Evolutionary conservation across 2,888 invertebrate species (phyloP).

Genomic region (Portevinia maculata): DNA sequence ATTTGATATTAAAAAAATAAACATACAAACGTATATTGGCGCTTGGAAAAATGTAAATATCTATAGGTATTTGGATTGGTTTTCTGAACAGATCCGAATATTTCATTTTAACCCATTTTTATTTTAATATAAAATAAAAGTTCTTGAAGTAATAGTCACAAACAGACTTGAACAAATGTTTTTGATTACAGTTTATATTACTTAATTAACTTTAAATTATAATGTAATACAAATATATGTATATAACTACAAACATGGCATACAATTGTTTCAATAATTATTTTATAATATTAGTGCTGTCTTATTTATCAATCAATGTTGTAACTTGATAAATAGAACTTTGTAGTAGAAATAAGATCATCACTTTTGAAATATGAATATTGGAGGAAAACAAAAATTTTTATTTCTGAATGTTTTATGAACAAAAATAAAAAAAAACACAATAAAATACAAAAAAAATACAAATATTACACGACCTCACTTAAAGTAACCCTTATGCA

Average conservation of each 20-base stretch:
- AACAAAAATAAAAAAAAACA: not conserved
- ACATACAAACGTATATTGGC: too few relatives aligned
- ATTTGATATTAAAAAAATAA: too few relatives aligned
- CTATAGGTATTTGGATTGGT: too few relatives aligned
- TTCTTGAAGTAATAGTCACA: not conserved
- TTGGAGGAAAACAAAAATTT: slow-evolving; percentile 41
- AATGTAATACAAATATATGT: slow-evolving; percentile 11
- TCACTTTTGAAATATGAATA: slow-evolving; percentile 57
- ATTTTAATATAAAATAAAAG: not conserved
- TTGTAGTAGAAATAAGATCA: slow-evolving; percentile 54
- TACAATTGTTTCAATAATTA: slow-evolving; percentile 42
- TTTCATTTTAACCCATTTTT: too few relatives aligned
- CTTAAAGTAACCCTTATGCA: slow-evolving; percentile 46
- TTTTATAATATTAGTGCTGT: slow-evolving; percentile 47
- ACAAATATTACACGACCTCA: slow-evolving; percentile 41
- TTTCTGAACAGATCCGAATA: too few relatives aligned
- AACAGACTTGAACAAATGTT: not conserved
- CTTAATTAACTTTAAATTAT: not conserved
- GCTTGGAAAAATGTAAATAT: too few relatives aligned
- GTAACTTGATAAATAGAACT: slow-evolving; percentile 47
- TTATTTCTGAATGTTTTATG: slow-evolving; percentile 40
- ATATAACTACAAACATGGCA: slow-evolving; percentile 49
- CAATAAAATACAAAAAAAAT: slow-evolving; percentile 27
- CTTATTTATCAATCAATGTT: slow-evolving; percentile 62
- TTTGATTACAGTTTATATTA: not conserved